Percentiles rank a stretch among this genome's conserved stretches.
These are phyloP conservation scores for Catamblyrhynchus diadema DNA, from an alignment of 2,797 vertebrate genomes.

Conservation along the genomic window DNA sequence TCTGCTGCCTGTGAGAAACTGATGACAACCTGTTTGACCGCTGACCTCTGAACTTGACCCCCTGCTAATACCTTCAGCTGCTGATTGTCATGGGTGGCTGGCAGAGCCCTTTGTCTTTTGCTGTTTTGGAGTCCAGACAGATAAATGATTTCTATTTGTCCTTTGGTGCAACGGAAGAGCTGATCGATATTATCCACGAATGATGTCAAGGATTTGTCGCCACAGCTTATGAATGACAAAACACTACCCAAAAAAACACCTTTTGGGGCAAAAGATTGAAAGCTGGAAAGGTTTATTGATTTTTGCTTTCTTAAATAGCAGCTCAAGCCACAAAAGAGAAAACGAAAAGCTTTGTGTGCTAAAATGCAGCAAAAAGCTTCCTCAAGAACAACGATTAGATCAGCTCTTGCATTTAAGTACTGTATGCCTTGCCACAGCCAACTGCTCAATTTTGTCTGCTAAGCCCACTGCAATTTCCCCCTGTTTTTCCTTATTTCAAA, in stretches of 20 bases:
- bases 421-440: slow-evolving; percentile 50
- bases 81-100: slow-evolving; percentile 82
- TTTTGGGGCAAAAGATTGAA: slow-evolving; percentile 91
- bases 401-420: slow-evolving; percentile 88
- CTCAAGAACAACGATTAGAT: slow-evolving; percentile 88
- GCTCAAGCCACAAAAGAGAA: slow-evolving; percentile 90
- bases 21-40: slow-evolving; percentile 82
- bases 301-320: slow-evolving; percentile 94
- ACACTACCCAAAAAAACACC: slow-evolving; percentile 85
- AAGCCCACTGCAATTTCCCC: slow-evolving; percentile 65
- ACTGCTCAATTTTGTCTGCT: slow-evolving; percentile 72
- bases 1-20: slow-evolving; percentile 79
- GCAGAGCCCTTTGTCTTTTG: slow-evolving; percentile 84
- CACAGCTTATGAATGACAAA: slow-evolving; percentile 98
- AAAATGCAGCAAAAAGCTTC: slow-evolving; percentile 96
- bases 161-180: slow-evolving; percentile 89
- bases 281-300: slow-evolving; percentile 95
- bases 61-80: slow-evolving; percentile 87
- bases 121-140: slow-evolving; percentile 86
- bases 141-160: slow-evolving; percentile 98
- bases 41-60: slow-evolving; percentile 87
- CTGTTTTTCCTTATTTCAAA: slow-evolving; percentile 50
- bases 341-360: slow-evolving; percentile 91
- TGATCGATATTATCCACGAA: slow-evolving; percentile 95
- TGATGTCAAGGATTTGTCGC: slow-evolving; percentile 99